phyloP scores from a whole-genome alignment of 2,797 vertebrate species.

The Netta rufina region DNA sequence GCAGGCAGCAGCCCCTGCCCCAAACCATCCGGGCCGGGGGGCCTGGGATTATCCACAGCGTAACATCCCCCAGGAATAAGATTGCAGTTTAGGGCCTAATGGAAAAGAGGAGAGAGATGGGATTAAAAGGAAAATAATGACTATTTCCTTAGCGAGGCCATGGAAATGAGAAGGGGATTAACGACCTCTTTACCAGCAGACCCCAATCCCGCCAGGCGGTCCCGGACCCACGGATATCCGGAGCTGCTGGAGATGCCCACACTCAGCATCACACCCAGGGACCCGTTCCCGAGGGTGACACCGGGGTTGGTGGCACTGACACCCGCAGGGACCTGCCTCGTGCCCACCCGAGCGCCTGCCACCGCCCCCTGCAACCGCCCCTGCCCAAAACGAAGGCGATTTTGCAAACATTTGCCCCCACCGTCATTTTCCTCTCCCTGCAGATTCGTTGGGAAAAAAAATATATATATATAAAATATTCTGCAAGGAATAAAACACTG shows the following conservation, averaged over 20 bases:
- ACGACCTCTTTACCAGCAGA: neutral
- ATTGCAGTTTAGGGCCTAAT: slow-evolving; percentile 15
- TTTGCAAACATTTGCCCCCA: neutral
- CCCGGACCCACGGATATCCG: neutral
- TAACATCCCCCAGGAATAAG: slow-evolving; percentile 8
- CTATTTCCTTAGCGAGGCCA: neutral
- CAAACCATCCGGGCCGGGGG: neutral
- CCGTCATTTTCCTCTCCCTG: neutral
- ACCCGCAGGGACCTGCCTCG: fast-evolving
- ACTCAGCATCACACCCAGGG: fast-evolving
- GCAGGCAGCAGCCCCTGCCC: neutral
- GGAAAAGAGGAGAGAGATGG: slow-evolving; percentile 25
- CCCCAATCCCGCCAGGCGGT: neutral
- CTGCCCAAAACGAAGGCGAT: neutral
- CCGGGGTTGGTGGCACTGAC: fast-evolving
- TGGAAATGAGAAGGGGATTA: slow-evolving; percentile 50
- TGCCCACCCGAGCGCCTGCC: neutral
- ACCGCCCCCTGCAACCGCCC: neutral
- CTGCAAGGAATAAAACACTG: neutral
- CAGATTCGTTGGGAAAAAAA: neutral
- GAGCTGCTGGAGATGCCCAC: fast-evolving
- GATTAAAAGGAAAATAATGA: slow-evolving; percentile 56
- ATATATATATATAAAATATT: neutral
- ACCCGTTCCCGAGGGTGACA: fast-evolving
- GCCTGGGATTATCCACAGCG: neutral